Conservation (phyloP, 2,888 invertebrate species). For the Acrobasis suavella region DNA sequence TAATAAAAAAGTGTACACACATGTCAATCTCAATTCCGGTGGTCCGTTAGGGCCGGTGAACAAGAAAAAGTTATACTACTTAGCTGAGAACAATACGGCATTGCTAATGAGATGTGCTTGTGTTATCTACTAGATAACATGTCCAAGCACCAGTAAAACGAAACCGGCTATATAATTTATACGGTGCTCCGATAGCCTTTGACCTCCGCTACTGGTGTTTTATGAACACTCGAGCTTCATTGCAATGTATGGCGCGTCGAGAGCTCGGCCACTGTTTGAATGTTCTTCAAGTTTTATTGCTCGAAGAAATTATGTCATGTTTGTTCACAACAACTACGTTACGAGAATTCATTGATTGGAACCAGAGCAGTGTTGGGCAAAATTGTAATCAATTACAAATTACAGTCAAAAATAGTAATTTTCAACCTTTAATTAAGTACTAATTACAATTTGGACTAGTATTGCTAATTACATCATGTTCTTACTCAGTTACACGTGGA, state of each 20-base stretch:
- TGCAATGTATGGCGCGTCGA: constrained; percentile 29
- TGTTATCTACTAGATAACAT: constrained; percentile 19
- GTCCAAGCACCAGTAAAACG: constrained; percentile 37
- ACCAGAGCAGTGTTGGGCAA: too few species aligned
- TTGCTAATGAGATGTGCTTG: neutral
- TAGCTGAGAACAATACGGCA: too few species aligned
- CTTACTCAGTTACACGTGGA: too few species aligned
- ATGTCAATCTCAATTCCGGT: too few species aligned
- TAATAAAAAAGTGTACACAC: too few species aligned
- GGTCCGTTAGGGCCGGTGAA: too few species aligned
- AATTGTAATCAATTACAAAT: too few species aligned
- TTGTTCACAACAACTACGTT: neutral
- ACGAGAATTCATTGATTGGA: neutral
- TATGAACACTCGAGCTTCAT: constrained; percentile 27
- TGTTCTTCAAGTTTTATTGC: constrained; percentile 21
- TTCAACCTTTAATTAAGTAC: too few species aligned
- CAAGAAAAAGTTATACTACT: too few species aligned
- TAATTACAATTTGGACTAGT: too few species aligned
- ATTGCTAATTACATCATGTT: too few species aligned
- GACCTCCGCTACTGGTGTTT: constrained; percentile 29
- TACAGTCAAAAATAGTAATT: too few species aligned
- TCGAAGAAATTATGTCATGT: constrained; percentile 8
- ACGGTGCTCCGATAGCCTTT: constrained; percentile 37
- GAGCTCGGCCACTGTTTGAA: constrained; percentile 15
- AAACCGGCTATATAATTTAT: constrained; percentile 38